Percentiles rank a stretch among this genome's conserved stretches.
phyloP scores from a whole-genome alignment of 1,140 invertebrate species.

The Saccostrea echinata region DNA sequence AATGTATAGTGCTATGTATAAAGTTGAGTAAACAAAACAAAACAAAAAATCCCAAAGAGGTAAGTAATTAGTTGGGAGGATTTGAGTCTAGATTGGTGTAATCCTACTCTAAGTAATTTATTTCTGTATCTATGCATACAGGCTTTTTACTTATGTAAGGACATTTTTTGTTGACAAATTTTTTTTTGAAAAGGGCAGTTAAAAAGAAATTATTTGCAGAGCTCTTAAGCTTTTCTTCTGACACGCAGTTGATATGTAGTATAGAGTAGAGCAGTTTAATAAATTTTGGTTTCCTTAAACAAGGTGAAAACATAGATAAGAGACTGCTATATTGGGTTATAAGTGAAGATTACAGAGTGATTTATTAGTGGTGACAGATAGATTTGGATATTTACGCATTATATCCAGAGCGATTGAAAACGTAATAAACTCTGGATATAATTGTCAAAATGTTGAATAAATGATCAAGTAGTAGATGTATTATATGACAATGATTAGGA shows the following conservation, averaged over 20 bases:
- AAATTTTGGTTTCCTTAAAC: conserved; percentile 10
- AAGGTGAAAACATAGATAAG: conserved; percentile 15
- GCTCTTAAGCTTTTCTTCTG: not conserved
- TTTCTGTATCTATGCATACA: not conserved
- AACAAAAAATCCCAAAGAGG: too few species aligned
- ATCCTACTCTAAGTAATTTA: not conserved
- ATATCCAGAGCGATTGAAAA: not conserved
- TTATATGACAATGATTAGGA: not conserved
- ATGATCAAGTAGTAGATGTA: not conserved
- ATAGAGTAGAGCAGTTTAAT: not conserved
- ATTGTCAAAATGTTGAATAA: conserved; percentile 3
- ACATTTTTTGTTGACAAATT: not conserved
- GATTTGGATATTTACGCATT: not conserved
- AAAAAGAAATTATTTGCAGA: conserved; percentile 4
- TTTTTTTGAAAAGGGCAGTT: conserved; percentile 2
- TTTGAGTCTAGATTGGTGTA: not conserved
- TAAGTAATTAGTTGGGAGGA: not conserved
- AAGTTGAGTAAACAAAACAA: too few species aligned
- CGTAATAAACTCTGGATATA: not conserved
- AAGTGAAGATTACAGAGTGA: not conserved
- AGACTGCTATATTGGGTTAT: not conserved
- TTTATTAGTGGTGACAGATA: conserved; percentile 17
- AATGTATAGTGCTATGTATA: too few species aligned
- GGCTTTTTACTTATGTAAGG: too few species aligned
- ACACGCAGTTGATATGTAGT: not conserved